Base-by-base conservation (phyloP, 2,888 invertebrate species). In the Rhyacophila evoluta region DNA sequence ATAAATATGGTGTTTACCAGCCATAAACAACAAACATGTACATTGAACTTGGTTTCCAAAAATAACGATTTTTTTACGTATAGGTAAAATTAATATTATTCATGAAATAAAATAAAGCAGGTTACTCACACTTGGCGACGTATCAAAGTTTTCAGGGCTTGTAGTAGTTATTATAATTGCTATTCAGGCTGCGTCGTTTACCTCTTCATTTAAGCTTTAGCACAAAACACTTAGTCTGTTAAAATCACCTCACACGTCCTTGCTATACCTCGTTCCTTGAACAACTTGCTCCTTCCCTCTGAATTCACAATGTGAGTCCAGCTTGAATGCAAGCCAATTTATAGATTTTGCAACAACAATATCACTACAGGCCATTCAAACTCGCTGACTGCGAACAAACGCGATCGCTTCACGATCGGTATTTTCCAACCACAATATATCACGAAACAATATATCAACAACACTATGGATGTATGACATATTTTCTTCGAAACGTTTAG, bases 341-440 rank as follows among this genome's bases (percentile, higher is more conserved):
- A 55, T 55, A 55, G 55, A 55, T 55, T 55, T 55, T 55, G 55
- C 55, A 55, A 55, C 19, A 55, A 55, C 55, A 55, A 55, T 55
- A 55, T 55, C 55, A 55, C 55, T 55, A 55, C 55, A 19, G 8
- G 55, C 55, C 10, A 25, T 55, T 55, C 19, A 8, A 55, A 55
- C 25, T 55, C 55, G 8, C 15, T 19, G 25, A 19, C 55, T 10
- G 19, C 25, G 5, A 19, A 55, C 25, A 4, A 19, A 4, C 29
- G 29, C 29, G 29, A 33, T 33, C 55, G 55, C 25, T 19, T 19
- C 25, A 15, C 15, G 19, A 55, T 55, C 55, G 25, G 55, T 55
- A 55, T 8, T 55, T 55, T 25, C 55, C 10, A 55, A 55, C 19
- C 4, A 8, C 55, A 55, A 19, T 33, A 33, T 33, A 33, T 33